Evolutionary conservation across 1,140 invertebrate species (phyloP).

Genomic region (Asbolus verrucosus): DNA sequence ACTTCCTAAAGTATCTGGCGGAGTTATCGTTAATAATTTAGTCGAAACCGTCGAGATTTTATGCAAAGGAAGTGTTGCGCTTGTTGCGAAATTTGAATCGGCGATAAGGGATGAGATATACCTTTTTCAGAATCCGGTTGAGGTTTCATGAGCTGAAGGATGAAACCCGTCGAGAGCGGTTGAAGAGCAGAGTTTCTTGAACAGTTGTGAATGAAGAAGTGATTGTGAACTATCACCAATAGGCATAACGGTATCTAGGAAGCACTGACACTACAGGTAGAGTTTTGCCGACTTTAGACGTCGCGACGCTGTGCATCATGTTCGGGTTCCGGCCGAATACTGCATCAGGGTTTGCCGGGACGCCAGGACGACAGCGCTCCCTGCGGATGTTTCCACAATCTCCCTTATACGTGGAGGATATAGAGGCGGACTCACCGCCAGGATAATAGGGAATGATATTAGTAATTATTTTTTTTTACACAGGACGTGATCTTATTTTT

Average conservation of each 20-base stretch:
- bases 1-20: too few species aligned
- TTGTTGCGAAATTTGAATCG: too few species aligned
- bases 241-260: slow-evolving; percentile 41
- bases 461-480: slow-evolving; percentile 41
- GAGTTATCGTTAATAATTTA: too few species aligned
- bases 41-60: too few species aligned
- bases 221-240: slow-evolving; percentile 40
- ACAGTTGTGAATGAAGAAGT: slow-evolving; percentile 17
- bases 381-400: slow-evolving; percentile 54
- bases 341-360: slow-evolving; percentile 59
- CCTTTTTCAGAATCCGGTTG: slow-evolving; percentile 22
- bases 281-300: slow-evolving; percentile 42
- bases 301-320: slow-evolving; percentile 52
- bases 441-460: slow-evolving; percentile 45
- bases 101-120: slow-evolving; percentile 21
- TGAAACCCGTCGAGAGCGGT: neutral
- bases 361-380: slow-evolving; percentile 54
- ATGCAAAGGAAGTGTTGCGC: too few species aligned
- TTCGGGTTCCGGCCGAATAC: slow-evolving; percentile 52
- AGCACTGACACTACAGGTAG: slow-evolving; percentile 50
- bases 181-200: neutral
- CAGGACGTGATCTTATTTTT: slow-evolving; percentile 30
- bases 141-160: neutral
- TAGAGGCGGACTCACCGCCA: slow-evolving; percentile 4
- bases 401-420: slow-evolving; percentile 15